Evolutionary conservation across 2,113 vertebrate species (phyloP).

Genomic region (Microtus montanus): DNA sequence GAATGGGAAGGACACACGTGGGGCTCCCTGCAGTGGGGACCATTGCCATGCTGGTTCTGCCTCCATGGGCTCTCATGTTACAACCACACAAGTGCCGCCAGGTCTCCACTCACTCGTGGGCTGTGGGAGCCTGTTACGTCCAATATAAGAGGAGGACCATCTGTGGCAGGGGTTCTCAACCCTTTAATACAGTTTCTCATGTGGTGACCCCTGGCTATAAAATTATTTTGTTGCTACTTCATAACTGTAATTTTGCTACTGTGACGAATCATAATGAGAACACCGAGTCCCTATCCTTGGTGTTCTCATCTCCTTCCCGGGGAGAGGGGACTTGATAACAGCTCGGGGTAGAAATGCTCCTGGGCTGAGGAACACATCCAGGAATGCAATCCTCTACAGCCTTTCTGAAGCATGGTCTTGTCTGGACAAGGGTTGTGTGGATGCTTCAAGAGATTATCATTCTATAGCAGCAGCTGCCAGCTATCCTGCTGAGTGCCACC

Average conservation of each 20-base stretch:
- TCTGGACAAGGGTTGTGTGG: background rate
- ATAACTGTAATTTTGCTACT: background rate
- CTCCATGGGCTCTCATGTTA: background rate
- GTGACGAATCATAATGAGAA: background rate
- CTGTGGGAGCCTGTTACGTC: background rate
- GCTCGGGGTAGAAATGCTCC: background rate
- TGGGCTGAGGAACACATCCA: background rate
- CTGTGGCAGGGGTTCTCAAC: background rate
- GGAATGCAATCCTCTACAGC: background rate
- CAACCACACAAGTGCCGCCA: no score
- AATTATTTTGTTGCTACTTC: background rate
- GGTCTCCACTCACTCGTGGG: background rate
- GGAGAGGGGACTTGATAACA: background rate
- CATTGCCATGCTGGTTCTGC: background rate
- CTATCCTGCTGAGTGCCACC: background rate
- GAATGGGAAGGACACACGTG: accelerated
- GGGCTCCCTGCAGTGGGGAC: background rate
- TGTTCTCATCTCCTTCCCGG: background rate
- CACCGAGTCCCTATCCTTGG: background rate
- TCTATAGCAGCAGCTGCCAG: background rate
- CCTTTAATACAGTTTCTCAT: background rate
- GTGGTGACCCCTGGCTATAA: background rate
- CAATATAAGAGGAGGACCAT: background rate
- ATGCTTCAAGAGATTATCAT: background rate
- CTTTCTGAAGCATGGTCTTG: background rate